Conservation (phyloP, 2,113 vertebrate genomes). For the Oceanodroma tethys region DNA sequence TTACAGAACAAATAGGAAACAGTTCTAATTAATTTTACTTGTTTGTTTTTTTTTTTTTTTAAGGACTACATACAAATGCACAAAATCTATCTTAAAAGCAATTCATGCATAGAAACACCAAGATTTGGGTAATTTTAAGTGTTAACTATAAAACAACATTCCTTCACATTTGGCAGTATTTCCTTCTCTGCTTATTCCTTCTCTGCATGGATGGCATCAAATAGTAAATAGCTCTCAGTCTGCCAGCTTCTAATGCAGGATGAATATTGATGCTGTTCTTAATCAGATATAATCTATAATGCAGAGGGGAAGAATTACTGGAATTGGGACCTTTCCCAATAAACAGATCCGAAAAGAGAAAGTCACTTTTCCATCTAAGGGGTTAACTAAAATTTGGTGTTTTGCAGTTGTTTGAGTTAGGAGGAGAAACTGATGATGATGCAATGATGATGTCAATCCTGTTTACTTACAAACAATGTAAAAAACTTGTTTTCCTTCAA, state of each 20-base stretch:
- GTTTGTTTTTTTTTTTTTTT: neutral
- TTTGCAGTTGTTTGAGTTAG: neutral
- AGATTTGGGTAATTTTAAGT: neutral
- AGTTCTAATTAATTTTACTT: neutral
- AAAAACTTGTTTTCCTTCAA: neutral
- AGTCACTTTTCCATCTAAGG: neutral
- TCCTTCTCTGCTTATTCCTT: conserved; percentile 6
- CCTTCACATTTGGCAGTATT: neutral
- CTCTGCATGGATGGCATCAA: neutral
- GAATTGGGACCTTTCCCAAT: neutral
- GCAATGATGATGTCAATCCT: neutral
- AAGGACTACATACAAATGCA: neutral
- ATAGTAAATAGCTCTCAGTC: neutral
- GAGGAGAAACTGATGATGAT: neutral
- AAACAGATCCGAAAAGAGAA: neutral
- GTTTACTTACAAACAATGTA: neutral
- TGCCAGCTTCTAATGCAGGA: neutral
- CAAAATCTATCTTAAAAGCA: neutral
- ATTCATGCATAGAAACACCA: neutral
- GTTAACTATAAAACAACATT: neutral
- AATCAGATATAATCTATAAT: neutral
- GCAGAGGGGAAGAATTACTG: neutral
- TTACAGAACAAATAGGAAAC: neutral
- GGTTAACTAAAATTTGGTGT: neutral
- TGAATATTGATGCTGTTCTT: neutral